Evolutionary conservation across 2,888 invertebrate species (phyloP).

Genomic region (Trichacis sp.): DNA sequence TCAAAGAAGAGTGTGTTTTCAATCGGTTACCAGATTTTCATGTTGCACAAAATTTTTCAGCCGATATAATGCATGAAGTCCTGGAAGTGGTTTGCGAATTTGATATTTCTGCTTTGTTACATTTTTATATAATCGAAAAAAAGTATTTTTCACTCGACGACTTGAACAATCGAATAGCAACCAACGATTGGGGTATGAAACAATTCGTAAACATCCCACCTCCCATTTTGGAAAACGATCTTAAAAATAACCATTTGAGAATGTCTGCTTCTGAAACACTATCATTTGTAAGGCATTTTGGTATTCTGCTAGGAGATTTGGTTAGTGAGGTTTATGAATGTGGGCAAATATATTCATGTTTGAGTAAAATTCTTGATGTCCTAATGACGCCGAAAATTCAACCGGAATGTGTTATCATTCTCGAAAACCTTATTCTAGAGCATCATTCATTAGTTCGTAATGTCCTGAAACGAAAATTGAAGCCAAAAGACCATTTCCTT

Average conservation of each 20-base stretch:
- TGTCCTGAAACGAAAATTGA: background rate
- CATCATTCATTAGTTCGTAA: background rate
- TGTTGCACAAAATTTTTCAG: no score
- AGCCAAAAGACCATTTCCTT: background rate
- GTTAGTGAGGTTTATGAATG: background rate
- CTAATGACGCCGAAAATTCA: background rate
- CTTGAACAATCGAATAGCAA: slow-evolving; percentile 3
- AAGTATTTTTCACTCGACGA: slow-evolving; percentile 4
- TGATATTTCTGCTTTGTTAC: slow-evolving; percentile 7
- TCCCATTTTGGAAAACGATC: background rate
- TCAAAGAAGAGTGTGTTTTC: slow-evolving; percentile 13
- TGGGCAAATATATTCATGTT: background rate
- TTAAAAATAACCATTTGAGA: background rate
- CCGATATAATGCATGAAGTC: slow-evolving; percentile 1
- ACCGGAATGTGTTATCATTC: background rate
- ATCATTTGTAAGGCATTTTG: background rate
- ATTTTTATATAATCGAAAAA: background rate
- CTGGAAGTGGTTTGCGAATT: slow-evolving; percentile 8
- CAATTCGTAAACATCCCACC: slow-evolving; percentile 1
- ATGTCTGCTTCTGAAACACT: slow-evolving; percentile 1
- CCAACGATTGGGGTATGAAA: background rate
- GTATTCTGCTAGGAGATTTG: background rate
- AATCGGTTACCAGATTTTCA: background rate
- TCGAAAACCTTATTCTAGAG: background rate
- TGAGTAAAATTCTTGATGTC: background rate